Percentiles rank a stretch among this genome's conserved stretches.
phyloP scores from a whole-genome alignment of 1,140 invertebrate species.

The Drosophila malerkotliana region DNA sequence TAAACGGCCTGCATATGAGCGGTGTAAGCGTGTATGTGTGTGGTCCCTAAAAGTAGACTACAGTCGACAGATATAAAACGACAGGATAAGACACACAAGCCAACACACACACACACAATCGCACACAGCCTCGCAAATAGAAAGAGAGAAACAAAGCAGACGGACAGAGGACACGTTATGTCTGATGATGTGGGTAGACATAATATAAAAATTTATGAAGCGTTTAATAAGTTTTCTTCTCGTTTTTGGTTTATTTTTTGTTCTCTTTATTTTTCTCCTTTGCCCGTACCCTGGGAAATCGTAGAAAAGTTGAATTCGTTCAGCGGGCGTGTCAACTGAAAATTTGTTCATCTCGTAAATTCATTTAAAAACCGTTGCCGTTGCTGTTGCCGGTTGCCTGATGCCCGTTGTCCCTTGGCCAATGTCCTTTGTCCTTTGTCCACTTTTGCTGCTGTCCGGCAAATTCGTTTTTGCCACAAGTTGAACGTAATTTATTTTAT shows the following conservation, averaged over 20 bases:
- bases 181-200: conserved; percentile 81
- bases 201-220: conserved; percentile 83
- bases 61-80: conserved; percentile 69
- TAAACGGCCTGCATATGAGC: conserved; percentile 74
- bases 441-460: conserved; percentile 36
- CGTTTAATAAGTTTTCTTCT: conserved; percentile 82
- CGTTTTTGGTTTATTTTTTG: conserved; percentile 20
- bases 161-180: conserved; percentile 66
- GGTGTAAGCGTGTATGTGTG: conserved; percentile 19
- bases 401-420: conserved; percentile 27
- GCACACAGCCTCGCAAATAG: conserved; percentile 1
- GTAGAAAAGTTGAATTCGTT: conserved; percentile 66
- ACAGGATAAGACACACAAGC: conserved; percentile 65
- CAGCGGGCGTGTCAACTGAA: conserved; percentile 69
- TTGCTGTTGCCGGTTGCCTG: conserved; percentile 30
- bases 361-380: conserved; percentile 67
- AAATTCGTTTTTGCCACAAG: conserved; percentile 65
- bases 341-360: conserved; percentile 81
- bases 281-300: conserved; percentile 28
- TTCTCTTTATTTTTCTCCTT: conserved; percentile 6
- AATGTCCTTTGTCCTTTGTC: conserved; percentile 16
- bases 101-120: conserved; percentile 21
- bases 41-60: conserved; percentile 75
- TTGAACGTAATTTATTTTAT: conserved; percentile 82
- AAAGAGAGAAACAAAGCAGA: conserved; percentile 25